A percentile compares a stretch with the other conserved stretches of the same genome.
phyloP scores from a whole-genome alignment of 2,113 vertebrate species.

The Paradoxurus hermaphroditus region DNA sequence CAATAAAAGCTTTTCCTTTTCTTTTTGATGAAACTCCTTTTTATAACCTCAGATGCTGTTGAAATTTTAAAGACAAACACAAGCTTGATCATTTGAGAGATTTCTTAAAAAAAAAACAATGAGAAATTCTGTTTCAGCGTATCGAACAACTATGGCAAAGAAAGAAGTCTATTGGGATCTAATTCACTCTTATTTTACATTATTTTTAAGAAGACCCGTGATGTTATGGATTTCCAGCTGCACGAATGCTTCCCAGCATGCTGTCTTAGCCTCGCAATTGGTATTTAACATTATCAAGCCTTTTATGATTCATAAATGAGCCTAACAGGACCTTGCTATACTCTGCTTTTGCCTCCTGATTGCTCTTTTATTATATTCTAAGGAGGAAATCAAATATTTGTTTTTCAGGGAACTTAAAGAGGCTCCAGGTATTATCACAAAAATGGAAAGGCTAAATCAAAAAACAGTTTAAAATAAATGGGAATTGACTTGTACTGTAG shows the following conservation, averaged over 20 bases:
- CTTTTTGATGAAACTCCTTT: background rate
- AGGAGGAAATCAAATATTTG: slow-evolving; percentile 49
- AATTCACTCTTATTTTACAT: slow-evolving; percentile 18
- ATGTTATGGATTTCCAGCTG: background rate
- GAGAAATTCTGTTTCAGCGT: background rate
- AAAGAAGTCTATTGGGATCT: background rate
- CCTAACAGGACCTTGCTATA: background rate
- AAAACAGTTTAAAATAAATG: background rate
- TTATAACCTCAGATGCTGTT: background rate
- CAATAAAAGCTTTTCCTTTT: background rate
- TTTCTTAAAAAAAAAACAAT: background rate
- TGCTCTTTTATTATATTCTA: slow-evolving; percentile 10
- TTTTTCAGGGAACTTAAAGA: slow-evolving; percentile 1
- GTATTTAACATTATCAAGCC: slow-evolving; percentile 36
- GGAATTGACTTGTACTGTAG: background rate
- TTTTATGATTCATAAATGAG: slow-evolving; percentile 64
- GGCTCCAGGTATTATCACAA: slow-evolving; percentile 35
- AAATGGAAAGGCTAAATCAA: slow-evolving; percentile 27
- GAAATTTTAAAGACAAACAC: slow-evolving; percentile 34
- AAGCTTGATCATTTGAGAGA: background rate
- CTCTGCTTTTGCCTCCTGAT: slow-evolving; percentile 36
- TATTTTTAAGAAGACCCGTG: slow-evolving; percentile 42
- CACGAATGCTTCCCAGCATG: background rate
- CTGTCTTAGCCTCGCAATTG: background rate
- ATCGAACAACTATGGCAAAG: background rate